Base-by-base conservation (phyloP, 2,113 vertebrate species). In the Arothron firmamentum region DNA sequence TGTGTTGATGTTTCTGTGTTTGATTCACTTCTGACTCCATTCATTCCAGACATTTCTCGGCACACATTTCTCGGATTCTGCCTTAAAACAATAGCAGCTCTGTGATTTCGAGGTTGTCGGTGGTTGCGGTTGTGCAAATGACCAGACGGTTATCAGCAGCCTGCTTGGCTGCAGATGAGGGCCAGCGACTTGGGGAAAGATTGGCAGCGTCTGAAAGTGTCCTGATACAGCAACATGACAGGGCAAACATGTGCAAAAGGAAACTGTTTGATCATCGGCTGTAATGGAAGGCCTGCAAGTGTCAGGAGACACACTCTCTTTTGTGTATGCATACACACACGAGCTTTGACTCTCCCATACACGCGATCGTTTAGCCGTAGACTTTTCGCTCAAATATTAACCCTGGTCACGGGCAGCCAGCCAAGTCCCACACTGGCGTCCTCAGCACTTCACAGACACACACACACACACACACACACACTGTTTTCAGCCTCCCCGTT, bases 401-500 rank as follows among this genome's bases (percentile, higher is more conserved):
- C 80, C 85, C 77, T 65, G 77, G 84, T 87, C 77, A 78, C 61
- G 72, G 85, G 86, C 84, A 45, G 70, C 53, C 45, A 13, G 84
- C 87, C 87, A 87, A 79, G 80, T 80, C 80, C 72, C 70, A 73
- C 82, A 60, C 76, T 79, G 70, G 77, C 78, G 54, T 82, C 77
- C 78, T 81, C 80, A 73, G 75, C 77, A 65, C 82, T 85, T 83
- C 72, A 76, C 45, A n/a, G 16, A n/a, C 45, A 16, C 45, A n/a
- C 72, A 75, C 77, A 45, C 43, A 16, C 13, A 16, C 11, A 45
- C 45, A n/a, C 45, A n/a, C 45, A 16, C 45, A n/a, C 72, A 75
- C 77, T 67, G 64, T 85, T 84, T 85, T 79, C 65, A 72, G 73
- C 74, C 71, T 87, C 82, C 75, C 87, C 83, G 81, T 86, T 79